Evolutionary conservation across 2,113 vertebrate genomes (phyloP).

Genomic region (Gallinago media): DNA sequence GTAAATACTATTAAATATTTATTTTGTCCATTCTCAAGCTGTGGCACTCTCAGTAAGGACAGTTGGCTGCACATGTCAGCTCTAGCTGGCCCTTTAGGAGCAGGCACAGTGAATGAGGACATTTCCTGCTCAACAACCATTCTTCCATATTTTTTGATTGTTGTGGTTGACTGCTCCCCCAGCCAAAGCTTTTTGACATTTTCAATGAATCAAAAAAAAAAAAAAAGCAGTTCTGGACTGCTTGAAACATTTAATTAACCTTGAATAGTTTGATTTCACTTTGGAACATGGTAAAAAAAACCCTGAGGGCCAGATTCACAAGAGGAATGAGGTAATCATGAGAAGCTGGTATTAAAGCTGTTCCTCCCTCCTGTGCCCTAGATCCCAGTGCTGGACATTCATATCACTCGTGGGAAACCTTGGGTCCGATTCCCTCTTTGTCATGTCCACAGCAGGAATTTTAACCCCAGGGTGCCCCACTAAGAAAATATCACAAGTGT

Average conservation of each 20-base stretch:
- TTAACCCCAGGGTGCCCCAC: neutral
- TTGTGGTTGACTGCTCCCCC: neutral
- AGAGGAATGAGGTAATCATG: slow-evolving; percentile 4
- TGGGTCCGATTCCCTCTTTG: neutral
- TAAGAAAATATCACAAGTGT: neutral
- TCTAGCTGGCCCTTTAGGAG: neutral
- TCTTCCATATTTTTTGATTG: neutral
- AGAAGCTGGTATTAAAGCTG: neutral
- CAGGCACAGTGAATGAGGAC: neutral
- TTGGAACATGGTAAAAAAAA: neutral
- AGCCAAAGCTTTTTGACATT: slow-evolving; percentile 7
- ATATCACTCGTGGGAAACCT: neutral
- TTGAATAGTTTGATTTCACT: slow-evolving; percentile 15
- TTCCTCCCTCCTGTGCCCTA: neutral
- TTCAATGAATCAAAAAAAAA: neutral
- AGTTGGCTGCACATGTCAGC: neutral
- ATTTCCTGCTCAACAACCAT: neutral
- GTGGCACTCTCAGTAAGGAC: neutral
- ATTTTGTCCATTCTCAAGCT: neutral
- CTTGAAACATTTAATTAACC: slow-evolving; percentile 17
- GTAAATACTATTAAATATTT: neutral
- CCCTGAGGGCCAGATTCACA: neutral
- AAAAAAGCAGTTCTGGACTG: neutral
- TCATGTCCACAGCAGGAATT: neutral
- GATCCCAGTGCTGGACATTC: neutral